Evolutionary conservation across 2,888 invertebrate species (phyloP).

Genomic region (Ophraella communa): DNA sequence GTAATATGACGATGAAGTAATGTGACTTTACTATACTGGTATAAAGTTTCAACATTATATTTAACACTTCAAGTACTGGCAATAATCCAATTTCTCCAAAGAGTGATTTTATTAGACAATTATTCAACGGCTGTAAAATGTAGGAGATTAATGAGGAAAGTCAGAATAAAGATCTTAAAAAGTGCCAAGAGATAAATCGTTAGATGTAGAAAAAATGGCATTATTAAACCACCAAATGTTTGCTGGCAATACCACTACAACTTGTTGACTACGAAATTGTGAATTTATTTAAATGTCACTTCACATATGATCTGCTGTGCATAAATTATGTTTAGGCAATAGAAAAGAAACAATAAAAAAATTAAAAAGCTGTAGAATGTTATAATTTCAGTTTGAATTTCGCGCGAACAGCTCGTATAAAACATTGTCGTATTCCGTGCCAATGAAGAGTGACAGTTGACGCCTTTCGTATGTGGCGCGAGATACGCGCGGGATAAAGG

Average conservation of each 20-base stretch:
- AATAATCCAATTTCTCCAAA: conserved; percentile 1
- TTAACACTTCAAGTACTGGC: not conserved
- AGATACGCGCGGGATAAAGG: too few relatives aligned
- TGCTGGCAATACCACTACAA: conserved; percentile 3
- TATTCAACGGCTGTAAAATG: conserved; percentile 8
- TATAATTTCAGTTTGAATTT: too few relatives aligned
- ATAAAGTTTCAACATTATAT: not conserved
- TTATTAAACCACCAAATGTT: conserved; percentile 3
- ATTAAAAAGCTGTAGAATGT: too few relatives aligned
- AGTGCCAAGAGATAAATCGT: conserved; percentile 13
- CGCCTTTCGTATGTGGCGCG: too few relatives aligned
- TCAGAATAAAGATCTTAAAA: conserved; percentile 11
- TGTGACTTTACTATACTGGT: too few relatives aligned
- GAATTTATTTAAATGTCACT: not conserved
- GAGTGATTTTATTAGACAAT: conserved; percentile 15
- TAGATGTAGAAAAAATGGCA: conserved; percentile 13
- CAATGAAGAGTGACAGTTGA: too few relatives aligned
- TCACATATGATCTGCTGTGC: not conserved
- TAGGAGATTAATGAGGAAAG: conserved; percentile 16
- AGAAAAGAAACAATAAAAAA: too few relatives aligned
- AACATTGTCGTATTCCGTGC: too few relatives aligned
- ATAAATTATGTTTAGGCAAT: too few relatives aligned
- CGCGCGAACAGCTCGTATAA: too few relatives aligned
- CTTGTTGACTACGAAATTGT: conserved; percentile 7
- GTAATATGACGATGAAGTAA: too few relatives aligned